A percentile compares a stretch with the other conserved stretches of the same genome.
Conservation (phyloP, 2,797 vertebrate genomes). For the Alauda arvensis region DNA sequence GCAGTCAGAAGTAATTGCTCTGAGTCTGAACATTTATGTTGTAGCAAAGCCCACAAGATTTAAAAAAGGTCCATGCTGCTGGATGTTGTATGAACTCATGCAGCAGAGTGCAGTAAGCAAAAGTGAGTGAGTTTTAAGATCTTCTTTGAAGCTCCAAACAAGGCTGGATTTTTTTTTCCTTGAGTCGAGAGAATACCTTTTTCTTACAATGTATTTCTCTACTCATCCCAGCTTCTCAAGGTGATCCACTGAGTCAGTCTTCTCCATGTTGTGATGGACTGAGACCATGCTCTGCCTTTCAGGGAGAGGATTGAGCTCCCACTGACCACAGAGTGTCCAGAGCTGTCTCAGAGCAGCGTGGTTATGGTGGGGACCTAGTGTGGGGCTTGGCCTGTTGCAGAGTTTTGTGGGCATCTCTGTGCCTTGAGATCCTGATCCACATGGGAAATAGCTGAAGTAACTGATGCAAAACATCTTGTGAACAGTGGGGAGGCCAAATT, state of each 20-base stretch:
- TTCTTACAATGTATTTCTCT: neutral
- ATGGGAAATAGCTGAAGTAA: neutral
- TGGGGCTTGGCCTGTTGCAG: neutral
- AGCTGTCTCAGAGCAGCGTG: fast-evolving
- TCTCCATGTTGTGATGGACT: fast-evolving
- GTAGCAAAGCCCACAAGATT: neutral
- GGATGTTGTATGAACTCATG: neutral
- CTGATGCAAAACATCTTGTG: neutral
- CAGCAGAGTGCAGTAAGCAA: neutral
- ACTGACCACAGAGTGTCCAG: fast-evolving
- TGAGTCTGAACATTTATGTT: neutral
- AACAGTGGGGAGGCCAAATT: neutral
- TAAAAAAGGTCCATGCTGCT: neutral
- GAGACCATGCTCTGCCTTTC: neutral
- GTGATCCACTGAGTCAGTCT: neutral
- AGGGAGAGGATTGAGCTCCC: neutral
- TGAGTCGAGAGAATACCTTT: neutral
- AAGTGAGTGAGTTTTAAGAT: neutral
- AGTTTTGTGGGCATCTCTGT: neutral
- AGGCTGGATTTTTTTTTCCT: neutral
- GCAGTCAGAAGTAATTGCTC: conserved; percentile 27
- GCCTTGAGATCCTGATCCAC: neutral
- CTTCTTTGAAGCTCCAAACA: neutral
- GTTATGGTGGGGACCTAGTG: fast-evolving
- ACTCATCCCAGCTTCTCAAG: neutral